Base-by-base conservation (phyloP, 1,140 invertebrate species). In the Leptopilina clavipes region DNA sequence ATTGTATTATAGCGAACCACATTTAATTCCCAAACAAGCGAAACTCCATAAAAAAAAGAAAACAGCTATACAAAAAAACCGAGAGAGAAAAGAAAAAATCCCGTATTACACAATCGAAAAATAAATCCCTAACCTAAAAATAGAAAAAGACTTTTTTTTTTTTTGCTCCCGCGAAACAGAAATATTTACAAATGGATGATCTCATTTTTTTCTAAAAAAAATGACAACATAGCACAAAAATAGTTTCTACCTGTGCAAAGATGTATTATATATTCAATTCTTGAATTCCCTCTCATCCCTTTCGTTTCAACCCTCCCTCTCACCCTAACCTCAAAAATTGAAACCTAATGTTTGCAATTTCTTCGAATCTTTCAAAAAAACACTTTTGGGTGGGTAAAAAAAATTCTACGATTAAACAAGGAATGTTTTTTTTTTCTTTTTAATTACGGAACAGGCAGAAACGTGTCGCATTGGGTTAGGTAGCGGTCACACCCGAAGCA, bases 191-290 rank as follows among this genome's bases (percentile, higher is more conserved):
- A 31, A 79, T 81, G 73, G 79, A 86, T 87, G 85, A 86, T 84
- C 80, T 85, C 85, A 87, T 78, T 31, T 22, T 31, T 11, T 22
- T 65, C 25, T 59, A 22, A 79, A 82, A 40, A 40, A 40, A 79
- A 82, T 84, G 82, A 84, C 78, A 84, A 77, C 77, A 84, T 81
- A 77, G 74, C n/a, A 71, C 73, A 40, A 65, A 81, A 83, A 78
- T 81, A 78, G 77, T 65, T 65, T 65, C 59, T 65, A 65, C 59
- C 59, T 65, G 22, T n/a, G n/a, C n/a, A n/a, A n/a, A n/a, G n/a
- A n/a, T n/a, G n/a, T 65, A 31, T 71, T 12, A 70, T 54, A 74
- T 75, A 22, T 22, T 37, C 14, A 22, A 3, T 25, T n/a, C 45
- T 54, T 11, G n/a, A 52, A 44, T 52, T 31, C 22, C 5, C 5